A percentile compares a stretch with the other conserved stretches of the same genome.
Conservation (phyloP, 2,797 vertebrate species). For the Gallinago nigripennis region DNA sequence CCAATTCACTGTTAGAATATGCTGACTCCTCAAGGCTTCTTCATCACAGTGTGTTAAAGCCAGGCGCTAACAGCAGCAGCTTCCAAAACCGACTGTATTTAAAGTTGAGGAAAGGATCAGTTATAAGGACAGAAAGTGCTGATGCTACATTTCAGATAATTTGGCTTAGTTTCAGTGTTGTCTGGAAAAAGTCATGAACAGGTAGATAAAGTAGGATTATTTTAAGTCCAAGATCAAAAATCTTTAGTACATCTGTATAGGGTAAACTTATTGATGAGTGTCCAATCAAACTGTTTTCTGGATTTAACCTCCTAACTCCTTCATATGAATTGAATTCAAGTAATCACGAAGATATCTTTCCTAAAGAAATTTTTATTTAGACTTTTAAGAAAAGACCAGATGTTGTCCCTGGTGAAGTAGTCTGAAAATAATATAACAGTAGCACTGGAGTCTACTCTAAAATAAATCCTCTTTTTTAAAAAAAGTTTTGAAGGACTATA, state of each 20-base stretch:
- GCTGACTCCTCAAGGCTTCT: constrained; percentile 32
- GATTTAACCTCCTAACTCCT: neutral
- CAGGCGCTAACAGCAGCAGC: constrained; percentile 55
- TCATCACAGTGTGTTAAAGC: constrained; percentile 34
- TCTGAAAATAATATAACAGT: neutral
- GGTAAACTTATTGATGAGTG: neutral
- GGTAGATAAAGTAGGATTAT: neutral
- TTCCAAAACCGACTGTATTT: constrained; percentile 11
- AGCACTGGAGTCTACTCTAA: neutral
- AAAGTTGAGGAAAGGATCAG: neutral
- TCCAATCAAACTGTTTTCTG: neutral
- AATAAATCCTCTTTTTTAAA: neutral
- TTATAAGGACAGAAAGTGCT: neutral
- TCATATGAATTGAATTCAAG: neutral
- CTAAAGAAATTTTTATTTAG: neutral
- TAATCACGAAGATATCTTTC: neutral
- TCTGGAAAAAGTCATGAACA: neutral
- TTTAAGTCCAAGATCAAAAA: neutral
- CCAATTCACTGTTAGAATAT: constrained; percentile 48
- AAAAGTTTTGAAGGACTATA: neutral
- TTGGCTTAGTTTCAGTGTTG: neutral
- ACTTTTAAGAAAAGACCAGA: neutral
- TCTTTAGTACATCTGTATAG: neutral
- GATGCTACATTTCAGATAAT: neutral
- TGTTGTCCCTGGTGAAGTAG: neutral